Evolutionary conservation across 2,888 invertebrate genomes (phyloP).

Genomic region (Gnatocerus cornutus): DNA sequence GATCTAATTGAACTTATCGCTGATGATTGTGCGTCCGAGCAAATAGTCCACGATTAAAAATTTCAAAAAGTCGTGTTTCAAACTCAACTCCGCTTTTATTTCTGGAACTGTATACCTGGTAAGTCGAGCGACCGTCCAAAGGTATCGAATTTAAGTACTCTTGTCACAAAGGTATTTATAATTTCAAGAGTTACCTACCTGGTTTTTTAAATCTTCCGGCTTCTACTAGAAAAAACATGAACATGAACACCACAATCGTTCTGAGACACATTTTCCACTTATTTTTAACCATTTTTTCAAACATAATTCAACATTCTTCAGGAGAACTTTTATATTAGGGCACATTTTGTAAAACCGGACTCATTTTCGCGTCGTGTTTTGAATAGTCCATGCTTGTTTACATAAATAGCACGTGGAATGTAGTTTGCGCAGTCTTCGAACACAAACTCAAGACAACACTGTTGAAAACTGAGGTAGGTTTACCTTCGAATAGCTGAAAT

Average conservation of each 20-base stretch:
- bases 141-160: background rate
- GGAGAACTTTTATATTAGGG: conserved; percentile 5
- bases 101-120: too few species aligned
- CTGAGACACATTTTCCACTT: conserved; percentile 31
- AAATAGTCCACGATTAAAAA: too few species aligned
- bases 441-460: conserved; percentile 23
- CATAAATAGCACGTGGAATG: conserved; percentile 29
- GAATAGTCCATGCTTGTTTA: conserved; percentile 19
- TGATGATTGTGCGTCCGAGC: background rate
- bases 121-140: background rate
- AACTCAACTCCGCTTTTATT: too few species aligned
- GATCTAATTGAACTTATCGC: background rate
- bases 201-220: conserved; percentile 31
- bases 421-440: conserved; percentile 5
- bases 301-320: conserved; percentile 1
- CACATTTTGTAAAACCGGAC: conserved; percentile 4
- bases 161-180: background rate
- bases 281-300: conserved; percentile 7
- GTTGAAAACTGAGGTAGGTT: conserved; percentile 38
- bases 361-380: conserved; percentile 6
- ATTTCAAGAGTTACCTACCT: conserved; percentile 23
- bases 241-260: conserved; percentile 19
- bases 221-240: conserved; percentile 22
- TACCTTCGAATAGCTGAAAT: conserved; percentile 39
- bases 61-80: too few species aligned